Evolutionary conservation across 2,797 vertebrate genomes (phyloP), one percentile per base, ranked within the genome.

Genomic region (Cyclopterus lumpus): DNA sequence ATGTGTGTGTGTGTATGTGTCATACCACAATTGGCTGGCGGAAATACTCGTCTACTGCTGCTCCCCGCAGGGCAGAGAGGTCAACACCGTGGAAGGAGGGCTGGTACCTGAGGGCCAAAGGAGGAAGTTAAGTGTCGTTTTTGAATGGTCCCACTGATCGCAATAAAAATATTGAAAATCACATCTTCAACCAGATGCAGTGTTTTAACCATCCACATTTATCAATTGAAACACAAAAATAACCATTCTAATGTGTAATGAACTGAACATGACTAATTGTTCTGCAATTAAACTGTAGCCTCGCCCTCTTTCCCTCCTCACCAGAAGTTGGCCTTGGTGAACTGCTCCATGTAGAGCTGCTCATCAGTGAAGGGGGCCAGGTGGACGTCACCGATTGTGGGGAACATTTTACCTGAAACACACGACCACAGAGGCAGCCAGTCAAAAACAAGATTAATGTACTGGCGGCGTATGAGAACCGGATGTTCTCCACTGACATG

Each of bases 301-400:
- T 30, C 36, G 22, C 8, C 54, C 38, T 28, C 11, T 5, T 3
- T 30, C n/a, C 30, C 6, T 55, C 58, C 97, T 95, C 88, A 99
- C 97, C 97, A 99, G 93, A 99, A 99, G 87, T 99, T 99, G 89
- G 97, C 97, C 92, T 99, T 99, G 70, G 97, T 99, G 92, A 99
- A 99, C 91, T 99, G 97, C 89, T 99, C 97, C 97, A 99, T 99
- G 95, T 99, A 99, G 72, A 99, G 97, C 93, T 99, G 97, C 85
- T 99, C 97, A 4, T 99, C 97, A 65, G 97, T 99, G 89, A 99
- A 99, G 4, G 97, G 97, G 0, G 97, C 97, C 30, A 99, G 91
- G 83, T 99, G 97, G 76, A 99, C 97, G 5, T 99, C 97, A 2
- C 97, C 97, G 5, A 99, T 96, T 2, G 97, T 99, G n/a, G 97